Conservation (phyloP, 2,888 invertebrate genomes). For the Epirrhoe tristata region DNA sequence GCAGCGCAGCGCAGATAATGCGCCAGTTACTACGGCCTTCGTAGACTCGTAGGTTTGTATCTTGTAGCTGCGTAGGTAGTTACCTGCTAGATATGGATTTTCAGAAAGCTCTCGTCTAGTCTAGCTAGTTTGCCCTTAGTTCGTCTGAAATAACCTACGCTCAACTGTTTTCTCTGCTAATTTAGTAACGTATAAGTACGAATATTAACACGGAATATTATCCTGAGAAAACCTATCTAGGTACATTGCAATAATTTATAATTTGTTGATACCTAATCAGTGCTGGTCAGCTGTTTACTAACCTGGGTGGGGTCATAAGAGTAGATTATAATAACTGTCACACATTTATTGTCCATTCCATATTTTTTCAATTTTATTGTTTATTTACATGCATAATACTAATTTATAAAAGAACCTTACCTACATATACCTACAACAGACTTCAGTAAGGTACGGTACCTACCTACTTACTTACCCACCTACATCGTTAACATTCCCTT, state of each 20-base stretch:
- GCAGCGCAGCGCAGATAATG: constrained; percentile 22
- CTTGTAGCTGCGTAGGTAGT: constrained; percentile 24
- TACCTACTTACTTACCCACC: no score
- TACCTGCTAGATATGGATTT: constrained; percentile 25
- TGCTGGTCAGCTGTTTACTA: not conserved
- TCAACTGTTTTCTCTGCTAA: not conserved
- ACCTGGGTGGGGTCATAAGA: not conserved
- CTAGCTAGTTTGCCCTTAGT: constrained; percentile 17
- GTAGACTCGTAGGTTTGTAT: constrained; percentile 27
- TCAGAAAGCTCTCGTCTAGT: constrained; percentile 22
- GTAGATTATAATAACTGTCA: not conserved
- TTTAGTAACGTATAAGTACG: not conserved
- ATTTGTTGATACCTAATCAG: no score
- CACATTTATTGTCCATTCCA: not conserved
- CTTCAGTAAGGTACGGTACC: not conserved
- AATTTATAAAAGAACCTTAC: not conserved
- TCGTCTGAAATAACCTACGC: constrained; percentile 13
- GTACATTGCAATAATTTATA: no score
- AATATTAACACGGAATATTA: not conserved
- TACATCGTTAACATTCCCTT: no score
- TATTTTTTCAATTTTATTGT: not conserved
- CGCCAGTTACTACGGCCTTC: constrained; percentile 13
- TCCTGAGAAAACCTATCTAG: not conserved
- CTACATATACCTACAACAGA: no score
- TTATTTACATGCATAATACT: not conserved